phyloP scores from a whole-genome alignment of 1,140 invertebrate genomes.

The Pemphigus obesinymphae region DNA sequence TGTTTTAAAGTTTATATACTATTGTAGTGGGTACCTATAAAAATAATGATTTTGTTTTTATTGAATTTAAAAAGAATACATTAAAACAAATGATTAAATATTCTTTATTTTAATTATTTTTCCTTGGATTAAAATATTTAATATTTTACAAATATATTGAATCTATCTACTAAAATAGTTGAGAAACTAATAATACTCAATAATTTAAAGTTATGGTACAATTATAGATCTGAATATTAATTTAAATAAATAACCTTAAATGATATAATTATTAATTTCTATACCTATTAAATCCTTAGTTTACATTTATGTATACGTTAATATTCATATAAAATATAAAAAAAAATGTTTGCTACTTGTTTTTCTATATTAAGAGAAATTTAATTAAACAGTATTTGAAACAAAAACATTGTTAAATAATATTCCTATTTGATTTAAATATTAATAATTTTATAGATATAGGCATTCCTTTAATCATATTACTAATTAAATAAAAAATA shows the following conservation, averaged over 20 bases:
- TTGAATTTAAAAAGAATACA: too few species aligned
- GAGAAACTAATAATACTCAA: not conserved
- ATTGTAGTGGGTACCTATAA: too few species aligned
- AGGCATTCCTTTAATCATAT: not conserved
- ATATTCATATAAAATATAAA: not conserved
- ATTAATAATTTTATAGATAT: not conserved
- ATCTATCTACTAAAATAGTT: too few species aligned
- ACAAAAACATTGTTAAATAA: not conserved
- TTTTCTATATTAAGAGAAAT: not conserved
- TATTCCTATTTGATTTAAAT: slow-evolving; percentile 10
- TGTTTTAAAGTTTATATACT: too few species aligned
- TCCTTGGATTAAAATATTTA: too few species aligned
- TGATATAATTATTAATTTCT: not conserved
- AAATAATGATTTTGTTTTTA: too few species aligned
- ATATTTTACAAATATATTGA: too few species aligned
- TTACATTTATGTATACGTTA: not conserved
- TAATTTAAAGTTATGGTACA: not conserved
- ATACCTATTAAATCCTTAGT: not conserved
- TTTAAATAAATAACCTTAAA: not conserved
- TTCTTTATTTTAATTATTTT: too few species aligned
- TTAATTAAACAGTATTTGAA: not conserved
- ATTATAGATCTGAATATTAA: not conserved
- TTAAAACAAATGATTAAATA: too few species aligned
- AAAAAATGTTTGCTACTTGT: too few species aligned
- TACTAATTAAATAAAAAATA: not conserved